phyloP scores from a whole-genome alignment of 2,113 vertebrate genomes.

The Amblyopsis rosae region DNA sequence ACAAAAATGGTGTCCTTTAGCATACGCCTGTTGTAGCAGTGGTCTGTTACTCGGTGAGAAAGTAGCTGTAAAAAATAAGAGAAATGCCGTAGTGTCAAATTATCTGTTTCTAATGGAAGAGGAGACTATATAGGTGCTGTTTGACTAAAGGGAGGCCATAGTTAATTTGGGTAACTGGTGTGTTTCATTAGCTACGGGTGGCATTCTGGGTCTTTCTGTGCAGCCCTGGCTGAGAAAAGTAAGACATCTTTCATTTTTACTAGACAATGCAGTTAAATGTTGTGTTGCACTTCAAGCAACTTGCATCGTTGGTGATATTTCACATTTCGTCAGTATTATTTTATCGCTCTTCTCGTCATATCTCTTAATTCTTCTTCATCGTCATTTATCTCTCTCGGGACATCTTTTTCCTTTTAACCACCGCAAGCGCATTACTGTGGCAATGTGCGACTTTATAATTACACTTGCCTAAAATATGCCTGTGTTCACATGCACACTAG shows the following conservation, averaged over 20 bases:
- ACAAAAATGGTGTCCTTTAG: constrained; percentile 41
- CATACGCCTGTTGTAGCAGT: constrained; percentile 23
- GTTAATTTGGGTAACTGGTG: constrained; percentile 67
- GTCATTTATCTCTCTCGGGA: background rate
- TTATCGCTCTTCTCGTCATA: background rate
- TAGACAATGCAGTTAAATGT: constrained; percentile 19
- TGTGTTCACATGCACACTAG: background rate
- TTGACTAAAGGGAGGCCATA: constrained; percentile 56
- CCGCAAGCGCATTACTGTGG: constrained; percentile 18
- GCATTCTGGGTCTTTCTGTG: constrained; percentile 30
- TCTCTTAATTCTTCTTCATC: constrained; percentile 8
- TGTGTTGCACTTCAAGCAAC: constrained; percentile 1
- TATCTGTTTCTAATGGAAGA: constrained; percentile 66
- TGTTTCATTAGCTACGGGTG: constrained; percentile 60
- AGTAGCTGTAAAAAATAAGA: constrained; percentile 68
- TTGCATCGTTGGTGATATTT: constrained; percentile 4
- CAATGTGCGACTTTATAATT: constrained; percentile 64
- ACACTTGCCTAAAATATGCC: constrained; percentile 56
- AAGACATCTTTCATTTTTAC: constrained; percentile 35
- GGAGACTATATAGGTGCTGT: constrained; percentile 43
- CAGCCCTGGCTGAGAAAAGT: constrained; percentile 36
- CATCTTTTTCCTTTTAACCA: constrained; percentile 18
- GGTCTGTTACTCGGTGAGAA: constrained; percentile 49
- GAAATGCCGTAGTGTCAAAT: constrained; percentile 66
- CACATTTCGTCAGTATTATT: constrained; percentile 3